Evolutionary conservation across 1,140 invertebrate species (phyloP).

Genomic region (Nebria ingens): DNA sequence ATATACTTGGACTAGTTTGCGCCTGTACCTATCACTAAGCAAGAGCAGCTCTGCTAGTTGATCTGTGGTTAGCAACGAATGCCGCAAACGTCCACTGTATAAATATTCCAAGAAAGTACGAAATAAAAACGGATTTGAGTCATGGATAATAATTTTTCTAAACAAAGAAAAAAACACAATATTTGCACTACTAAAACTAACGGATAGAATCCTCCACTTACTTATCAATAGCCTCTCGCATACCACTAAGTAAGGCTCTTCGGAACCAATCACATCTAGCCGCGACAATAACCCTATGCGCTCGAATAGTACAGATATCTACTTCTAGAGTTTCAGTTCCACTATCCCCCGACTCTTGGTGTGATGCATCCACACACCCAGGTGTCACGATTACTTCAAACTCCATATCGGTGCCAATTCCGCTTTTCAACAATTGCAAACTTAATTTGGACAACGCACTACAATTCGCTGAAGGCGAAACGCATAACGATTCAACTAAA

Average conservation of each 20-base stretch:
- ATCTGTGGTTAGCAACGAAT: constrained; percentile 40
- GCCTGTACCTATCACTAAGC: constrained; percentile 36
- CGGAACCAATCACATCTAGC: constrained; percentile 60
- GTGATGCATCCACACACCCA: not conserved
- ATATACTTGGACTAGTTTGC: not conserved
- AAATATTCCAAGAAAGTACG: constrained; percentile 49
- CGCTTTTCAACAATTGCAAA: constrained; percentile 41
- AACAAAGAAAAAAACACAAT: constrained; percentile 21
- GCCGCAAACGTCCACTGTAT: constrained; percentile 48
- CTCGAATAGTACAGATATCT: constrained; percentile 35
- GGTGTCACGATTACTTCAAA: constrained; percentile 43
- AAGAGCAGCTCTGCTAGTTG: constrained; percentile 53
- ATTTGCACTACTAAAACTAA: not conserved
- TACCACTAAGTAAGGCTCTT: constrained; percentile 55
- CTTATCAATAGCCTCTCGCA: constrained; percentile 61
- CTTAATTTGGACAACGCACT: constrained; percentile 46
- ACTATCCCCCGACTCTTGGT: constrained; percentile 4
- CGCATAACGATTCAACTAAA: constrained; percentile 49
- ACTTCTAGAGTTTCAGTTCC: constrained; percentile 15
- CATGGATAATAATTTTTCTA: constrained; percentile 56
- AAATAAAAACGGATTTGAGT: constrained; percentile 52
- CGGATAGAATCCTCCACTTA: constrained; percentile 24
- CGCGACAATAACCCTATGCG: constrained; percentile 56
- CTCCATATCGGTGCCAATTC: constrained; percentile 48
- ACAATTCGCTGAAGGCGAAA: constrained; percentile 43